Evolutionary conservation across 2,888 invertebrate species (phyloP), one percentile per base, ranked within the genome.

Genomic region (Pristionchus fissidentatus): DNA sequence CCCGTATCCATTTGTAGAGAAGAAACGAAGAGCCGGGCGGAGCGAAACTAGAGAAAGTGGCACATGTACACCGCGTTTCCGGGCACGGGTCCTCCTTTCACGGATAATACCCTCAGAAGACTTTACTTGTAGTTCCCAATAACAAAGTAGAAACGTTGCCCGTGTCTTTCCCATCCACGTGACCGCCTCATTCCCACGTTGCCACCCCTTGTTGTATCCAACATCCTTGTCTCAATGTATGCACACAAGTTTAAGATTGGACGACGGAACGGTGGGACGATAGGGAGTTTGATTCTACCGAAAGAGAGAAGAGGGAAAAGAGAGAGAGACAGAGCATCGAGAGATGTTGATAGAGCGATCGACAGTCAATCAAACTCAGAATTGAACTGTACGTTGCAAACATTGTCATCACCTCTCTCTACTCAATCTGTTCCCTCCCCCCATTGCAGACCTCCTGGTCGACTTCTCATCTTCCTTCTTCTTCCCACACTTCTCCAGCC

Each of bases 181-280:
- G 49, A 77, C 75, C 75, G 32, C 75, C 49, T 32, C 75, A 32
- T 77, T 77, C 49, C 32, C 49, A 49, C 75, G 32, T 49, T 49
- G 32, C 49, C 75, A 13, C 29, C 15, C 49, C 49, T 73, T 73
- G n/a, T n/a, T n/a, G 73, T 73, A 46, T 73, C 26, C 73, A 66
- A 66, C 38, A 66, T 66, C 62, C 70, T 70, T 70, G 75, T 77
- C 32, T 49, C 49, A 49, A 35, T 77, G 75, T 77, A 77, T 77
- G 49, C 49, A 77, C 75, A 77, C 75, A 49, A 77, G 75, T 77
- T 77, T 77, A 77, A 77, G 70, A 70, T 70, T 49, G 77, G 46
- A 49, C 52, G 32, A 35, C 32, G 41, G 77, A 77, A 55, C 29
- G 46, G 55, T 22, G 38, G 77, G 35, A 55, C 70, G 70, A 70